phyloP scores from a whole-genome alignment of 2,888 invertebrate species.

The Ichneumon xanthorius region DNA sequence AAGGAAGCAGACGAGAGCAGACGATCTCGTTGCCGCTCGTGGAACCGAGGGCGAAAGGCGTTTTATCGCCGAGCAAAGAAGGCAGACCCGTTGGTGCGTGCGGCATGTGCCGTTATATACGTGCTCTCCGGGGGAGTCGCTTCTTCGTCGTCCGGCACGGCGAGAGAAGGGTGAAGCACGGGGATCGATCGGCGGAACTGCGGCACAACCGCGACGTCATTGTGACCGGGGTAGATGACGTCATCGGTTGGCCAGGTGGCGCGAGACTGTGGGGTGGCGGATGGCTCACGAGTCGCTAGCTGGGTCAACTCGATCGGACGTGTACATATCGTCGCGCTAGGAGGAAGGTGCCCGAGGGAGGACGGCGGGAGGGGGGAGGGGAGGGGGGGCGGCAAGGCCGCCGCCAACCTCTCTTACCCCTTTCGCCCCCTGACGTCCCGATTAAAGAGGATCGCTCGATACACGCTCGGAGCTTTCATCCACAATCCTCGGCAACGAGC shows the following conservation, averaged over 20 bases:
- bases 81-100: background rate
- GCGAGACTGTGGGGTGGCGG: conserved; percentile 49
- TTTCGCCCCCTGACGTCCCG: conserved; percentile 57
- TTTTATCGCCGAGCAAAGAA: background rate
- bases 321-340: conserved; percentile 74
- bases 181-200: conserved; percentile 83
- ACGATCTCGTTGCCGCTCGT: background rate
- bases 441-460: conserved; percentile 74
- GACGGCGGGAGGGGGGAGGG: conserved; percentile 84
- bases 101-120: conserved; percentile 4
- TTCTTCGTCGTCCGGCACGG: background rate
- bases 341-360: conserved; percentile 80
- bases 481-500: background rate
- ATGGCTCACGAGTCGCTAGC: conserved; percentile 60
- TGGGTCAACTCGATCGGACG: conserved; percentile 81
- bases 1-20: background rate
- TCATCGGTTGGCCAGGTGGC: conserved; percentile 71
- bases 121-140: background rate
- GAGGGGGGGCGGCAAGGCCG: conserved; percentile 83
- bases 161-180: background rate
- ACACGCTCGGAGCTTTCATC: conserved; percentile 1
- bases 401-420: conserved; percentile 76
- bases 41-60: background rate
- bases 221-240: conserved; percentile 80
- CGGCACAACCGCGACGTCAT: conserved; percentile 83